Evolutionary conservation across 1,140 invertebrate genomes (phyloP).

Genomic region (Solenopsis invicta): DNA sequence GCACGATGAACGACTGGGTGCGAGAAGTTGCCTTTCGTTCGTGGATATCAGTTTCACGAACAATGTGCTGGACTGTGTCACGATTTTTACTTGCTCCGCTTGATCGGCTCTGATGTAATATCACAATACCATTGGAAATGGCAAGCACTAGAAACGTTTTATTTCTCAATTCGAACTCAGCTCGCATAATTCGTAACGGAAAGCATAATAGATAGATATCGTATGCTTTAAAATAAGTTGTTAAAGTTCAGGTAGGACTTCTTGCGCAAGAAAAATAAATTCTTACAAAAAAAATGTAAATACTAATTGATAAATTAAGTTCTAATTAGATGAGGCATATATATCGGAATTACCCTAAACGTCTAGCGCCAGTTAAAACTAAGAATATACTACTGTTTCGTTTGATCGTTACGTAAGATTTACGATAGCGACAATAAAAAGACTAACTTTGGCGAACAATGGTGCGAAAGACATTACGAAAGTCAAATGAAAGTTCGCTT

Average conservation of each 20-base stretch:
- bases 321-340: no score
- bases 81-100: constrained; percentile 13
- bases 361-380: background rate
- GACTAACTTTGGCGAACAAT: constrained; percentile 68
- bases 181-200: background rate
- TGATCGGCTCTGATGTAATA: constrained; percentile 37
- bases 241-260: background rate
- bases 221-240: background rate
- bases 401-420: constrained; percentile 63
- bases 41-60: constrained; percentile 45
- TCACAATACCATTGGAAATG: background rate
- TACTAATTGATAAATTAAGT: no score
- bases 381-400: constrained; percentile 15
- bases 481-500: constrained; percentile 73
- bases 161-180: constrained; percentile 18
- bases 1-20: constrained; percentile 13
- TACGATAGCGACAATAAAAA: constrained; percentile 41
- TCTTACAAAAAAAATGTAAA: background rate
- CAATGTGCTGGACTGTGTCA: background rate
- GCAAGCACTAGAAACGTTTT: background rate
- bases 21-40: constrained; percentile 42
- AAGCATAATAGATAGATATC: background rate
- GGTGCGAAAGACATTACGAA: constrained; percentile 67
- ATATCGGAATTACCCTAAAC: background rate
- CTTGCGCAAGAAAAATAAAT: background rate